Conservation (phyloP, 2,888 invertebrate genomes). For the Chymomyza caudatula region DNA sequence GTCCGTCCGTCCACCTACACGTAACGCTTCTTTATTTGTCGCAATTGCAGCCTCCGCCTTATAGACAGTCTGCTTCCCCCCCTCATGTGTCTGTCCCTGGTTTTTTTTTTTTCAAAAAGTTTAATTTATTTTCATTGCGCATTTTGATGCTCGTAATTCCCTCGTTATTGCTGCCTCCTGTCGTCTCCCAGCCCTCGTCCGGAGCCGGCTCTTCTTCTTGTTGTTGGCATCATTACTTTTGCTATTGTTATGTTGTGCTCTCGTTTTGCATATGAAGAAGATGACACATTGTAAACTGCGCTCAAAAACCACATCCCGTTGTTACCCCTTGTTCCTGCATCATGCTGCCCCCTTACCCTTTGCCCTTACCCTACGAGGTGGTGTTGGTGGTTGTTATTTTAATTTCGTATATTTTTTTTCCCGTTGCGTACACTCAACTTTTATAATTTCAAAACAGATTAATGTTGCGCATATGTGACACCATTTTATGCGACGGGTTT, state of each 20-base stretch:
- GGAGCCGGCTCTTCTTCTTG: slow-evolving; percentile 10
- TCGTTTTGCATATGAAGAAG: slow-evolving; percentile 64
- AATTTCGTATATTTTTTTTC: slow-evolving; percentile 50
- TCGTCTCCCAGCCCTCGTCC: slow-evolving; percentile 23
- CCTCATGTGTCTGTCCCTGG: neutral
- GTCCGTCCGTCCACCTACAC: neutral
- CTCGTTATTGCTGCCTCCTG: slow-evolving; percentile 69
- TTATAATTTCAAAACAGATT: slow-evolving; percentile 75
- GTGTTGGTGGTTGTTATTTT: slow-evolving; percentile 64
- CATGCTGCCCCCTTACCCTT: slow-evolving; percentile 16
- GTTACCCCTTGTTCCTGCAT: neutral
- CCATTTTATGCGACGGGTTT: slow-evolving; percentile 72
- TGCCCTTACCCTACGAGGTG: neutral
- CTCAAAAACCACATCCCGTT: slow-evolving; percentile 48
- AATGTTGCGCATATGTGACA: slow-evolving; percentile 75
- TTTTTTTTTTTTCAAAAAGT: slow-evolving; percentile 60
- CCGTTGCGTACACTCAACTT: slow-evolving; percentile 52
- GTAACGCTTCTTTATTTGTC: slow-evolving; percentile 20
- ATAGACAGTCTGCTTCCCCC: neutral
- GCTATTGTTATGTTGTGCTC: slow-evolving; percentile 45
- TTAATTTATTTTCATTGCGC: slow-evolving; percentile 76
- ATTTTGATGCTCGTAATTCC: slow-evolving; percentile 75
- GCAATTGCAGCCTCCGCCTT: slow-evolving; percentile 35
- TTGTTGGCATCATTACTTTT: slow-evolving; percentile 72
- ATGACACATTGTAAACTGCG: slow-evolving; percentile 62